Base-by-base conservation (phyloP, 2,888 invertebrate genomes). In the Phyllotreta cruciferae region DNA sequence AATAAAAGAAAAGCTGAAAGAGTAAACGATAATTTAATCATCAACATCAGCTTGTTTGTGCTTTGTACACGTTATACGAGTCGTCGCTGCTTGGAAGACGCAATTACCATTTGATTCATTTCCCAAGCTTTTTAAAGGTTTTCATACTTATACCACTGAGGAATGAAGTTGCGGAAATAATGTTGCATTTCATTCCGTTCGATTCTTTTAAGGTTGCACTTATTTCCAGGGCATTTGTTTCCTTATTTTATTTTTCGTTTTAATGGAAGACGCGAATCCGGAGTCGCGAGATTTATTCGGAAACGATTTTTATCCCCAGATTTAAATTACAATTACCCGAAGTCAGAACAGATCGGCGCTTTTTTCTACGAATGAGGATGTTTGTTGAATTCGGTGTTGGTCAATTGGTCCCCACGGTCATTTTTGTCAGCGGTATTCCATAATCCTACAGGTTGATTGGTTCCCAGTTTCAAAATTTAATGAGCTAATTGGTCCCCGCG, bases 51-150 rank as follows among this genome's bases (percentile, higher is more conserved):
- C 24, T 24, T 24, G 24, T 24, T 24, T 24, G 24, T n/a, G n/a
- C n/a, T n/a, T n/a, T n/a, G n/a, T n/a, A n/a, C n/a, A n/a, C n/a
- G n/a, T n/a, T n/a, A n/a, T 24, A 56, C 56, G 47, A 49, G 35
- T 35, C 49, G 49, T 8, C 14, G 36, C 47, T 58, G 42, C 9
- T 24, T 38, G 7, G 38, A 37, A 6, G 65, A 66, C 52, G 70
- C 70, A 68, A 71, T 69, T 71, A 71, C 56, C 60, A 49, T 64
- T 66, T 66, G 70, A 71, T 67, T 69, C 68, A 71, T 70, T 61
- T 56, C 56, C 24, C 44, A 58, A 44, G 50, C 65, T 64, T 66
- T 66, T 69, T 61, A 64, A 64, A 54, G 62, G 62, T 53, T 54
- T 61, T 56, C 60, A 62, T 60, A 63, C 56, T 65, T 36, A 24